Base-by-base conservation (phyloP, 2,797 vertebrate genomes). In the Ateles fusciceps region DNA sequence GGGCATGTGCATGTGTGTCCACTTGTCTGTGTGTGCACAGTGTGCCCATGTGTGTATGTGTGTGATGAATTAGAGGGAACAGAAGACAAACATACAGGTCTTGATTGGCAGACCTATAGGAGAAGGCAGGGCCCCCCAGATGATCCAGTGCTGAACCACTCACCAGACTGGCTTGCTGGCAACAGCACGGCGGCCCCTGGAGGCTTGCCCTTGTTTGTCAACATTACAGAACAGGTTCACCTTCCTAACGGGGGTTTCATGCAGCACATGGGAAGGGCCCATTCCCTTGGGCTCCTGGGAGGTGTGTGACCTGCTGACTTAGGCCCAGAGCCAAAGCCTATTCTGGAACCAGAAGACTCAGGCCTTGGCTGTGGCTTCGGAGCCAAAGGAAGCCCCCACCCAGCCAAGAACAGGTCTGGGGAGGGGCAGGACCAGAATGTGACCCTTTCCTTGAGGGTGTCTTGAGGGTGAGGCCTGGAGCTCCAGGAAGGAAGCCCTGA, bases 251-350 rank as follows among this genome's bases (percentile, higher is more conserved):
- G 87, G 46, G 57, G 48, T 84, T 97, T 84, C 83, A 2, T 13
- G 22, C 44, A 39, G 89, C 94, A 72, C 94, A 11, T 36, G 97
- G 96, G 80, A 96, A 95, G n/a, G 71, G 74, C 96, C 85, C 85
- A 61, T 74, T 92, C 13, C 78, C 86, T 55, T 1, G 28, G 96
- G 93, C 50, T 95, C 78, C 87, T 42, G 36, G 85, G 91, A 96
- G 93, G 83, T 44, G 0, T 48, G 92, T 94, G 96, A 96, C 96
- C 92, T 15, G 12, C 26, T 85, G 96, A 96, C 92, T 96, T 94
- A 75, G 97, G 96, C 97, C 72, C 30, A 28, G 44, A 86, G 97
- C 97, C 97, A 98, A 91, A 96, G 85, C n/a, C 39, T 95, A 33
- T 97, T 93, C 81, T 98, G 79, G 85, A 95, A 89, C 94, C 75